phyloP scores from a whole-genome alignment of 2,797 vertebrate genomes.

The Macropodus opercularis region DNA sequence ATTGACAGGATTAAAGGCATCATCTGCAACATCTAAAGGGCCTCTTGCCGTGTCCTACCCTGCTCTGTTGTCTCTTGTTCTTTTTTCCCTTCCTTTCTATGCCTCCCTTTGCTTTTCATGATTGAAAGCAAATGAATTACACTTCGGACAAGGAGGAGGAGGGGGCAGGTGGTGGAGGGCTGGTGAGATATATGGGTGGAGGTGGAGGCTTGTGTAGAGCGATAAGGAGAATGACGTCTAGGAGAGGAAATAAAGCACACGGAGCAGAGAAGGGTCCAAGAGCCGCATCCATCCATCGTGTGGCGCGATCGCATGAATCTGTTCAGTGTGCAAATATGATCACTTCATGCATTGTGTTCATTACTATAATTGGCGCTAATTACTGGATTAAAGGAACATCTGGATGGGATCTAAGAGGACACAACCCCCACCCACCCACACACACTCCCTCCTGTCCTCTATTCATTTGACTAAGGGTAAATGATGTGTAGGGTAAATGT shows the following conservation, averaged over 20 bases:
- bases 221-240: slow-evolving; percentile 40
- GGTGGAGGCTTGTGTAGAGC: slow-evolving; percentile 24
- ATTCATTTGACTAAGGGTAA: slow-evolving; percentile 29
- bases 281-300: not conserved
- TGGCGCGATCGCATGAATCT: slow-evolving; percentile 35
- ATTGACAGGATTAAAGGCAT: slow-evolving; percentile 86
- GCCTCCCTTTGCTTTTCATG: slow-evolving; percentile 52
- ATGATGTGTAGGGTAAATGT: slow-evolving; percentile 19
- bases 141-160: slow-evolving; percentile 50
- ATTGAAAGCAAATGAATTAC: slow-evolving; percentile 67
- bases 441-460: slow-evolving; percentile 19
- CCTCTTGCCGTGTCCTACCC: slow-evolving; percentile 64
- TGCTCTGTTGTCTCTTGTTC: slow-evolving; percentile 61
- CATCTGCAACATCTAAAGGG: slow-evolving; percentile 80
- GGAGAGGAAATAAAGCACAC: slow-evolving; percentile 29
- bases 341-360: slow-evolving; percentile 53
- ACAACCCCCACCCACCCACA: not conserved
- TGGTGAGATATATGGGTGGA: slow-evolving; percentile 4
- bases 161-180: not conserved
- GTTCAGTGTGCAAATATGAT: slow-evolving; percentile 65
- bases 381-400: slow-evolving; percentile 72
- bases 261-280: not conserved
- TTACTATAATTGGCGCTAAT: slow-evolving; percentile 70
- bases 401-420: slow-evolving; percentile 58
- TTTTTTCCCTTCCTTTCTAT: slow-evolving; percentile 14